Percentiles rank a stretch among this genome's conserved stretches.
Conservation (phyloP, 2,113 vertebrate species). For the Toxostoma redivivum region DNA sequence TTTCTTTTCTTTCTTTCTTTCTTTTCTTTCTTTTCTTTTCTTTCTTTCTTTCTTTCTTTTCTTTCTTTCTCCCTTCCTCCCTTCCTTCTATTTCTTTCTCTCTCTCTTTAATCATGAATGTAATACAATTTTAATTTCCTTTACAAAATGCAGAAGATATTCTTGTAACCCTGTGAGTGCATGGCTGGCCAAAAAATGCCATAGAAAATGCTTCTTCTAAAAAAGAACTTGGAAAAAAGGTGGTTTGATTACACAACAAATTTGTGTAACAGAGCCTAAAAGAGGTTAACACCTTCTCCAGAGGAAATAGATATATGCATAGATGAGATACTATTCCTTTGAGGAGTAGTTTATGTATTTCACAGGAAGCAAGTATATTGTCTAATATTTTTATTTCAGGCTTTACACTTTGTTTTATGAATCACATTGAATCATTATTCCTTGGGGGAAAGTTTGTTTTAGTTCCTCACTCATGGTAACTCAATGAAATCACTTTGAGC, state of each 20-base stretch:
- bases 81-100: neutral
- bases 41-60: too few species aligned
- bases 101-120: neutral
- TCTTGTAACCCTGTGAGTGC: neutral
- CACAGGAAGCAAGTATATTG: neutral
- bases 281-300: neutral
- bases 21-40: too few species aligned
- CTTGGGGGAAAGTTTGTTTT: neutral
- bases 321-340: neutral
- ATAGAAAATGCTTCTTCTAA: neutral
- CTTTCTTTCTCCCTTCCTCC: too few species aligned
- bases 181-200: neutral
- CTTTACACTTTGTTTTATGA: constrained; percentile 27
- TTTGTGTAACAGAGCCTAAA: neutral
- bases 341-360: neutral
- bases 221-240: neutral
- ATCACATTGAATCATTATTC: neutral
- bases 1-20: too few species aligned
- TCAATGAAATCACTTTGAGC: neutral
- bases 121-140: neutral
- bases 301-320: neutral
- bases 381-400: constrained; percentile 23
- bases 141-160: neutral
- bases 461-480: neutral
- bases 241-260: neutral